Conservation (phyloP, 2,797 vertebrate species). For the Microctenopoma steveboyesi region DNA sequence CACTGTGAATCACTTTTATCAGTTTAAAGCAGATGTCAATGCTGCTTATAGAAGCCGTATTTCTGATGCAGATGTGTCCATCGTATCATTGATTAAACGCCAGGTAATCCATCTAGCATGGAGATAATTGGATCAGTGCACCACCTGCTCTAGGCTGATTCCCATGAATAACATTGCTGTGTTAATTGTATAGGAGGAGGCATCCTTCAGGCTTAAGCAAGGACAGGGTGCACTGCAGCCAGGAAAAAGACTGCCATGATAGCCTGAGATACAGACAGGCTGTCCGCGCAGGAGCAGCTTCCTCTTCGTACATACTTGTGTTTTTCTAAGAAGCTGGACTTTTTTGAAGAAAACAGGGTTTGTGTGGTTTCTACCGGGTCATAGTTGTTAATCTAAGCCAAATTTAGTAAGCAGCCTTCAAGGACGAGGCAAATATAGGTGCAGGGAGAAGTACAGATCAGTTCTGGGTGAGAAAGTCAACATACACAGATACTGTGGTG, state of each 20-base stretch:
- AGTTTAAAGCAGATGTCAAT: conserved; percentile 58
- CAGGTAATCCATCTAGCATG: conserved; percentile 73
- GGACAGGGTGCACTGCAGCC: conserved; percentile 46
- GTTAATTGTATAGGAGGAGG: conserved; percentile 51
- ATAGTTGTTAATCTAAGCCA: conserved; percentile 69
- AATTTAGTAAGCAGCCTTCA: conserved; percentile 64
- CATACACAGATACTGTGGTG: conserved; percentile 8
- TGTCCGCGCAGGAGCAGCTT: conserved; percentile 24
- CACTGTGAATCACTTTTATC: conserved; percentile 65
- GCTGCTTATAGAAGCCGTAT: conserved; percentile 32
- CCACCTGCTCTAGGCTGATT: conserved; percentile 62
- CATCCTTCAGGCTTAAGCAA: conserved; percentile 55
- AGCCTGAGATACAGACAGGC: conserved; percentile 29
- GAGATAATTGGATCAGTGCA: conserved; percentile 72
- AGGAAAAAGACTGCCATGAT: conserved; percentile 37
- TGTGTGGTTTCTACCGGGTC: conserved; percentile 40
- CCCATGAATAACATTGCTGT: conserved; percentile 58
- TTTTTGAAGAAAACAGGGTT: conserved; percentile 8
- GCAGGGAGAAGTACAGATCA: conserved; percentile 50
- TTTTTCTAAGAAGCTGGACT: conserved; percentile 12
- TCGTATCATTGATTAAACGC: conserved; percentile 70
- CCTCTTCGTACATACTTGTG: not conserved
- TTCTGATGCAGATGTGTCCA: conserved; percentile 67
- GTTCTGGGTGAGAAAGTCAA: conserved; percentile 64
- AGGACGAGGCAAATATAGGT: conserved; percentile 58